Percentiles rank a stretch among this genome's conserved stretches.
phyloP scores from a whole-genome alignment of 2,113 vertebrate genomes.

The Ptilorrhoa leucosticta region DNA sequence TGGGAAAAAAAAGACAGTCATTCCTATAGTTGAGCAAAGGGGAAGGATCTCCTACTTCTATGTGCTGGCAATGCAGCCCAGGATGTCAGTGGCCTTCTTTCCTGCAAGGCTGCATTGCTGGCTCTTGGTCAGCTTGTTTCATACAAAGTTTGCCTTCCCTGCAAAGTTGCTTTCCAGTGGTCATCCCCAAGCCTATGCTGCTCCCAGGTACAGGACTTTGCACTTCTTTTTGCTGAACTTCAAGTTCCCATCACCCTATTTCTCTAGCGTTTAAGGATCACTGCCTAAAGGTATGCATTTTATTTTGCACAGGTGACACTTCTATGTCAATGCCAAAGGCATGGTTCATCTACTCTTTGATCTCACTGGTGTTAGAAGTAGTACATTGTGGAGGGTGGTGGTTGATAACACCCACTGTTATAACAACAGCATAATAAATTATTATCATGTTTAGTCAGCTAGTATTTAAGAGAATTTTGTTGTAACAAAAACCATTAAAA shows the following conservation, averaged over 20 bases:
- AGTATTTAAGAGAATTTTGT: not conserved
- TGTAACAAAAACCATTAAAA: not conserved
- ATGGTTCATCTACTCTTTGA: not conserved
- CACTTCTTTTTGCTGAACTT: not conserved
- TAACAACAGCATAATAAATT: not conserved
- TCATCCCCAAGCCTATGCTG: not conserved
- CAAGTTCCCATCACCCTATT: not conserved
- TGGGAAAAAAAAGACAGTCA: not conserved
- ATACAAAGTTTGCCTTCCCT: not conserved
- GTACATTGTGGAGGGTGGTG: not conserved
- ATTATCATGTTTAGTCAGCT: not conserved
- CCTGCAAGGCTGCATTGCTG: not conserved
- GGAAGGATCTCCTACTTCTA: not conserved
- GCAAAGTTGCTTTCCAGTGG: not conserved
- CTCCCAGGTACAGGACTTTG: not conserved
- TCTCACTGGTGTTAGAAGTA: not conserved
- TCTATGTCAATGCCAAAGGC: not conserved
- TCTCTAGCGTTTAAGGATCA: not conserved
- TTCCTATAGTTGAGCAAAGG: not conserved
- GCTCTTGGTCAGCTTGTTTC: not conserved
- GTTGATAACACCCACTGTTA: not conserved
- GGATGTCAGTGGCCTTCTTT: not conserved
- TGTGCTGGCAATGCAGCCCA: not conserved
- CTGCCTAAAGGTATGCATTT: not conserved
- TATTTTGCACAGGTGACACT: not conserved